These are phyloP conservation scores for Limenitis camilla DNA, from an alignment of 2,888 invertebrate species.

Conservation along the genomic window DNA sequence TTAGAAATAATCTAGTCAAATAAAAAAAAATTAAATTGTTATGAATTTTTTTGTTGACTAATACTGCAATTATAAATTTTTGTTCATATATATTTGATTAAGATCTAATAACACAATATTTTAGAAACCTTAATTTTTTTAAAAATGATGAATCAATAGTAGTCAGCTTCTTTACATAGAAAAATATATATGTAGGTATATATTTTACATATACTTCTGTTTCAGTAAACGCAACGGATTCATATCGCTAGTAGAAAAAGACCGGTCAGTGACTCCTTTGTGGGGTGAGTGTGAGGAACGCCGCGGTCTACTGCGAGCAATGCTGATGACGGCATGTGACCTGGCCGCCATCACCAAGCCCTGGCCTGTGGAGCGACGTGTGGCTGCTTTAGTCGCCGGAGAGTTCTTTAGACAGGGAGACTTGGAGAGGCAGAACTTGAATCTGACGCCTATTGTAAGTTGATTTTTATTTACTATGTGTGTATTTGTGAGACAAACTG, in stretches of 20 bases:
- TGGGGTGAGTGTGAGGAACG: constrained; percentile 84
- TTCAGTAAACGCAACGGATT: constrained; percentile 90
- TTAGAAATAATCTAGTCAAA: too few relatives aligned
- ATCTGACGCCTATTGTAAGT: constrained; percentile 92
- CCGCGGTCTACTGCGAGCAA: constrained; percentile 87
- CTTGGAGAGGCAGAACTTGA: constrained; percentile 89
- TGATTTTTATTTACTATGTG: too few relatives aligned
- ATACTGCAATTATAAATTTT: too few relatives aligned
- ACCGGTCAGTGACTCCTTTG: constrained; percentile 51
- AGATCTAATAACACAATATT: too few relatives aligned
- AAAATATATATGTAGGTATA: background rate
- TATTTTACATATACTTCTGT: background rate
- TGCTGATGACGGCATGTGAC: constrained; percentile 97
- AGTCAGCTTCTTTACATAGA: too few relatives aligned
- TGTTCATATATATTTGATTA: too few relatives aligned
- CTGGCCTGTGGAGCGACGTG: constrained; percentile 92
- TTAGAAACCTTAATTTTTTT: too few relatives aligned
- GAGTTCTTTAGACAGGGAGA: constrained; percentile 97
- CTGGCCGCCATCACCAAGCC: constrained; percentile 95
- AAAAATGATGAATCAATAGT: too few relatives aligned
- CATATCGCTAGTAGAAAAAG: constrained; percentile 78
- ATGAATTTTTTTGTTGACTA: too few relatives aligned
- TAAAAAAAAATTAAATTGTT: too few relatives aligned
- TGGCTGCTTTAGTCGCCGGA: constrained; percentile 92
- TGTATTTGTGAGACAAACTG: too few relatives aligned